A percentile compares a stretch with the other conserved stretches of the same genome.
phyloP scores from a whole-genome alignment of 2,888 invertebrate species.

The Amphiduros pacificus region DNA sequence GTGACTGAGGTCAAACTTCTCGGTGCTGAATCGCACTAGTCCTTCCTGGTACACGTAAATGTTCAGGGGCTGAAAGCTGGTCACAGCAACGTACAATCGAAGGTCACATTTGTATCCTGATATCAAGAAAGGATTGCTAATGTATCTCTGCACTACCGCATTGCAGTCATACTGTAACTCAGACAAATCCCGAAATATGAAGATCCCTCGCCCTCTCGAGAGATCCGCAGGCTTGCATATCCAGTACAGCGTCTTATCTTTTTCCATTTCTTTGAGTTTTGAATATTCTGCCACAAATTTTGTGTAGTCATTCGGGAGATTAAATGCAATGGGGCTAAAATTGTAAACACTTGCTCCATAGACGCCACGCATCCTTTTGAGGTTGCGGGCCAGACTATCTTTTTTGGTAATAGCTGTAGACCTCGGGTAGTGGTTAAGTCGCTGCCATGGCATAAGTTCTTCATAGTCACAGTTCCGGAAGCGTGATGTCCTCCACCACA shows the following conservation, averaged over 20 bases:
- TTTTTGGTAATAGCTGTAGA: slow-evolving; percentile 79
- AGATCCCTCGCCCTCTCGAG: slow-evolving; percentile 82
- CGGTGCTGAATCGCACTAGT: slow-evolving; percentile 71
- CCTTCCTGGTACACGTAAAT: slow-evolving; percentile 54
- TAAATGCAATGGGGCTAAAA: slow-evolving; percentile 82
- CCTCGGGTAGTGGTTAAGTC: slow-evolving; percentile 75
- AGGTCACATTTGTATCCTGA: slow-evolving; percentile 57
- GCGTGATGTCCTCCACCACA: slow-evolving; percentile 83
- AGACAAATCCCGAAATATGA: slow-evolving; percentile 70
- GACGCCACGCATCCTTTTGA: slow-evolving; percentile 77
- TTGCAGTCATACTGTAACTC: slow-evolving; percentile 71
- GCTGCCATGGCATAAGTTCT: slow-evolving; percentile 49
- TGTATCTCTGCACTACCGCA: slow-evolving; percentile 74
- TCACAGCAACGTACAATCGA: slow-evolving; percentile 51
- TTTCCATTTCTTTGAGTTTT: slow-evolving; percentile 36
- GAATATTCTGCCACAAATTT: slow-evolving; percentile 78
- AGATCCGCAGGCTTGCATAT: slow-evolving; percentile 86
- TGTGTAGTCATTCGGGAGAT: slow-evolving; percentile 81
- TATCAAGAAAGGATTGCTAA: slow-evolving; percentile 51
- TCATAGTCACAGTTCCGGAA: slow-evolving; percentile 64
- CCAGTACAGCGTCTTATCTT: slow-evolving; percentile 65
- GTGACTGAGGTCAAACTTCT: slow-evolving; percentile 70
- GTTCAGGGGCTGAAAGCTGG: slow-evolving; percentile 50
- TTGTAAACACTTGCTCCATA: slow-evolving; percentile 73
- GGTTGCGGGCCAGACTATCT: slow-evolving; percentile 76